Evolutionary conservation across 2,797 vertebrate genomes (phyloP).

Genomic region (Sebastes cheni): DNA sequence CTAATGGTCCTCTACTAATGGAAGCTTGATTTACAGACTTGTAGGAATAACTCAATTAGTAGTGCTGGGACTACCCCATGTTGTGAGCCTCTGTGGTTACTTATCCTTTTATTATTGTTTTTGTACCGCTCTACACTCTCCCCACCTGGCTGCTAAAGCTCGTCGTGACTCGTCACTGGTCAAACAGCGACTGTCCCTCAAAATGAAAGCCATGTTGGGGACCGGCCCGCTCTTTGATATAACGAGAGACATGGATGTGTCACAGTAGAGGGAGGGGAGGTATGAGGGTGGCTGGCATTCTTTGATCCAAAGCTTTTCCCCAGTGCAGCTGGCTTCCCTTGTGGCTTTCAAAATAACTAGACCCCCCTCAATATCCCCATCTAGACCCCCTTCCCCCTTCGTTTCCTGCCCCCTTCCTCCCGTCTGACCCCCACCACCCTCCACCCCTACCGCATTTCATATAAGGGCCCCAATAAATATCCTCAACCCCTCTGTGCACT

Average conservation of each 20-base stretch:
- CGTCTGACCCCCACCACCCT: constrained; percentile 64
- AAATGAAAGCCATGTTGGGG: constrained; percentile 68
- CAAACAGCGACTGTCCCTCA: constrained; percentile 52
- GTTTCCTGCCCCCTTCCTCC: constrained; percentile 72
- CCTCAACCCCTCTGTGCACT: constrained; percentile 49
- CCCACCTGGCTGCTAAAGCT: constrained; percentile 38
- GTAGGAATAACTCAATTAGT: constrained; percentile 68
- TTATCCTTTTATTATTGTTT: constrained; percentile 36
- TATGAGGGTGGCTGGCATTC: constrained; percentile 57
- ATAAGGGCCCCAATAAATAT: constrained; percentile 75
- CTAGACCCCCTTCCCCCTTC: constrained; percentile 51
- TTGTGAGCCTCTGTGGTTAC: constrained; percentile 36
- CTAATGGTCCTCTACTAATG: constrained; percentile 51
- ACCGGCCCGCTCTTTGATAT: constrained; percentile 63
- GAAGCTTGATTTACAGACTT: constrained; percentile 68
- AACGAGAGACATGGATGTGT: constrained; percentile 58
- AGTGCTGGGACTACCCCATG: constrained; percentile 42
- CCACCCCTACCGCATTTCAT: constrained; percentile 66
- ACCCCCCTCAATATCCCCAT: constrained; percentile 60
- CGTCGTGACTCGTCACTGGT: constrained; percentile 29
- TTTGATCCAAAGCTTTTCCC: constrained; percentile 78
- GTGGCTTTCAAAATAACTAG: constrained; percentile 78
- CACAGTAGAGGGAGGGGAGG: constrained; percentile 53
- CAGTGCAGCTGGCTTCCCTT: constrained; percentile 78
- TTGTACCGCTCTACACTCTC: constrained; percentile 46